Conservation (phyloP, 2,888 invertebrate genomes). For the Rosalia funebris region DNA sequence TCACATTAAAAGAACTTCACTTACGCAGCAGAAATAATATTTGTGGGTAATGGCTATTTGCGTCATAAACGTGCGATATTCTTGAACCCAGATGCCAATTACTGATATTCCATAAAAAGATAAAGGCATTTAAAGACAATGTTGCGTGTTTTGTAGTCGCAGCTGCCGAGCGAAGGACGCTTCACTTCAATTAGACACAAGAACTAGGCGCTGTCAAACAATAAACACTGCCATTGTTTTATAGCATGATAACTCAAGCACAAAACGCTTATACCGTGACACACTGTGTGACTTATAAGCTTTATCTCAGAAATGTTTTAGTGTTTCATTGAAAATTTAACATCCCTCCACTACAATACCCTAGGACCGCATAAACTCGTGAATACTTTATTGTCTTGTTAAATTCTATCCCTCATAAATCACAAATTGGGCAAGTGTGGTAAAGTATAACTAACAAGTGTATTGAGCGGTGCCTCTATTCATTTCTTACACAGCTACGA, state of each 20-base stretch:
- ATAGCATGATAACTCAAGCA: slow-evolving; percentile 42
- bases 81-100: neutral
- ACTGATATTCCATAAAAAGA: slow-evolving; percentile 3
- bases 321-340: slow-evolving; percentile 20
- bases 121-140: slow-evolving; percentile 40
- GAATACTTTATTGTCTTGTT: slow-evolving; percentile 16
- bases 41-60: neutral
- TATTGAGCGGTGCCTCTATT: slow-evolving; percentile 9
- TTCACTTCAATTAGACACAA: slow-evolving; percentile 49
- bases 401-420: slow-evolving; percentile 16
- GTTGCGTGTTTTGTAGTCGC: slow-evolving; percentile 28
- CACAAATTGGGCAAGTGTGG: slow-evolving; percentile 8
- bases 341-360: slow-evolving; percentile 8
- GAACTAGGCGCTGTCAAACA: slow-evolving; percentile 47
- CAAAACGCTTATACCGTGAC: slow-evolving; percentile 16
- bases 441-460: slow-evolving; percentile 17
- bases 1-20: no score
- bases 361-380: slow-evolving; percentile 1
- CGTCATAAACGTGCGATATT: neutral
- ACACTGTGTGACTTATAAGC: slow-evolving; percentile 14
- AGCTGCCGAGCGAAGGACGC: slow-evolving; percentile 46
- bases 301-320: slow-evolving; percentile 17
- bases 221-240: slow-evolving; percentile 50
- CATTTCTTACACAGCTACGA: neutral
- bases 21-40: neutral